Evolutionary conservation across 2,113 vertebrate species (phyloP), one percentile per base, ranked within the genome.

Genomic region (Gymnarchus niloticus): DNA sequence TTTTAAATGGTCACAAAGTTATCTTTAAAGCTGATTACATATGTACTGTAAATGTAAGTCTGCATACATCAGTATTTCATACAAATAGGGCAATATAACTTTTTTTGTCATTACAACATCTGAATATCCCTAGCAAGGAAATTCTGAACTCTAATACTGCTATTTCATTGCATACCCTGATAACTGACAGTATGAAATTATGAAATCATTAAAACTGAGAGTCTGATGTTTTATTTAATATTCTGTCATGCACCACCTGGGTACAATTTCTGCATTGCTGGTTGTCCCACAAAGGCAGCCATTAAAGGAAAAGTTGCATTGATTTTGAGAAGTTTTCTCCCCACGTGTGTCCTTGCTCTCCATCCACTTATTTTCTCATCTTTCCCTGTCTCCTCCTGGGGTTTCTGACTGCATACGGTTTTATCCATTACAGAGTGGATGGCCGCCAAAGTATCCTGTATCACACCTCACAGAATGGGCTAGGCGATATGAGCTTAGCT

Each of bases 341-440:
- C 85, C 41, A 19, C 25, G 21, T 61, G 78, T 92, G 90, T 93
- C 92, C 93, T 94, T 90, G 91, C 49, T 88, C 91, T 91, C 94
- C 93, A 94, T 94, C 94, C 94, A 95, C 94, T 95, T 94, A 95
- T 95, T 94, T 94, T 94, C 94, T 95, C 94, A 93, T 95, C 92
- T 93, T 95, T 94, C 93, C 91, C 88, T 87, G 89, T 92, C 92
- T 90, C 92, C 93, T 93, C 92, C 87, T 93, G 93, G 94, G 92
- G 88, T 92, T 93, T 91, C 59, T 90, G 90, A 89, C 92, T 92
- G 92, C 91, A 90, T 88, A 85, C 88, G 91, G 91, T 91, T 91
- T 93, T 92, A 88, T 88, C 93, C 91, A 93, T 93, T 93, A 92
- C 91, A 88, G 86, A 92, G 91, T 93, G 91, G 93, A 94, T 85